These are phyloP conservation scores for Halesus radiatus DNA, from an alignment of 1,140 invertebrate species.

Conservation along the genomic window DNA sequence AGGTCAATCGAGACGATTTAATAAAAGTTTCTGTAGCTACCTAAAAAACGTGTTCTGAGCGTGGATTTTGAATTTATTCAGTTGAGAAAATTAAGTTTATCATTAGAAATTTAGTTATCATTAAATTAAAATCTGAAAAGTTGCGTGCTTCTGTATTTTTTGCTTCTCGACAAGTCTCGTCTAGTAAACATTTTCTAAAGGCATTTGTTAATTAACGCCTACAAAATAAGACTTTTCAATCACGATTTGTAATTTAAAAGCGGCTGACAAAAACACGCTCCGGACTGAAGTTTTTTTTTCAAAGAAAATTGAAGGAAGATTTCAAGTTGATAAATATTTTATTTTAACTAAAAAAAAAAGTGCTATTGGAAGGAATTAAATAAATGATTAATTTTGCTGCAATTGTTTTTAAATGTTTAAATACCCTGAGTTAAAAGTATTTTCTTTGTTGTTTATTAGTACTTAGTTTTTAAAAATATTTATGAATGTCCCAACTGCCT, in stretches of 20 bases:
- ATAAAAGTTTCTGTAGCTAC: no score
- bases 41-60: no score
- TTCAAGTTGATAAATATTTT: conserved; percentile 34
- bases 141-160: conserved; percentile 12
- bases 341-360: conserved; percentile 14
- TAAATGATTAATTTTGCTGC: not conserved
- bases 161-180: not conserved
- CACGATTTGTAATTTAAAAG: conserved; percentile 12
- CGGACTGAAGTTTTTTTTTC: not conserved
- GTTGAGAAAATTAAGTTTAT: not conserved
- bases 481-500: no score
- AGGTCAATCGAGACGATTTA: no score
- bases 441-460: no score
- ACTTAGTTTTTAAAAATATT: no score
- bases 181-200: conserved; percentile 2
- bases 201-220: conserved; percentile 30
- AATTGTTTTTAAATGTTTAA: no score
- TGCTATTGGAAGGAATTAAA: not conserved
- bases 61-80: no score
- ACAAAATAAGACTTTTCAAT: conserved; percentile 9
- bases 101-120: not conserved
- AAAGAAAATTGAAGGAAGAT: conserved; percentile 34
- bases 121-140: conserved; percentile 6
- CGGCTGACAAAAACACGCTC: conserved; percentile 32
- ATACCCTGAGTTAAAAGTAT: no score